These are phyloP conservation scores for Aleiodes sp. DNA, from an alignment of 1,140 invertebrate genomes.

Conservation along the genomic window DNA sequence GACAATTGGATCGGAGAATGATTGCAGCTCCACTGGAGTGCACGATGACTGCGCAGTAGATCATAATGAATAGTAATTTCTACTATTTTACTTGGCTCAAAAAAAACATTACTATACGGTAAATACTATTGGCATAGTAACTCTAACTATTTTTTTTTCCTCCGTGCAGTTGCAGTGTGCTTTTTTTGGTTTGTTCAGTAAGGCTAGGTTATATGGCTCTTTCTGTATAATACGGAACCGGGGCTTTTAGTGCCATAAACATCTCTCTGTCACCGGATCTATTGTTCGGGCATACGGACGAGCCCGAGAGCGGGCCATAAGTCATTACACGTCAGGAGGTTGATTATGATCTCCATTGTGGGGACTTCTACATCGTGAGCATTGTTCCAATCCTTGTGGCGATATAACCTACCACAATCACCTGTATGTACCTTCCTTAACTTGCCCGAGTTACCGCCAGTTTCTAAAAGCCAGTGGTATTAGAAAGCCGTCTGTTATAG, in stretches of 20 bases:
- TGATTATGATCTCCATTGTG: slow-evolving; percentile 59
- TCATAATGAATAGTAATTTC: neutral
- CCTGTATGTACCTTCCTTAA: neutral
- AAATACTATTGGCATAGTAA: too few relatives aligned
- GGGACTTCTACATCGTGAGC: slow-evolving; percentile 48
- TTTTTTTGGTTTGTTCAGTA: too few relatives aligned
- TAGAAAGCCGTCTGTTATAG: slow-evolving; percentile 5
- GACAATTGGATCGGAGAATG: neutral
- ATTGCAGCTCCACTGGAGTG: neutral
- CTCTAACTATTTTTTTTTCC: too few relatives aligned
- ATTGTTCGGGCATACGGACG: slow-evolving; percentile 48
- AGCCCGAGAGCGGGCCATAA: slow-evolving; percentile 46
- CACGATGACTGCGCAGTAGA: neutral
- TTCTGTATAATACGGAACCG: slow-evolving; percentile 1
- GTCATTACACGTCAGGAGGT: slow-evolving; percentile 55
- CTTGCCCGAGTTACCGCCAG: neutral
- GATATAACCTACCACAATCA: neutral
- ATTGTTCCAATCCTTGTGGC: slow-evolving; percentile 45
- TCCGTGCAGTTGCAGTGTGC: slow-evolving; percentile 1
- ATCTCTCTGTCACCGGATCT: slow-evolving; percentile 47
- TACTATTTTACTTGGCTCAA: too few relatives aligned
- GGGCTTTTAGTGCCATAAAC: slow-evolving; percentile 43
- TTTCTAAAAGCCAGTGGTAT: slow-evolving; percentile 6
- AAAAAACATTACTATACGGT: too few relatives aligned
- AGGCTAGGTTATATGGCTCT: neutral